Percentiles rank a stretch among this genome's conserved stretches.
Evolutionary conservation across 2,113 vertebrate genomes (phyloP).

Genomic region (Brachirus orientalis): DNA sequence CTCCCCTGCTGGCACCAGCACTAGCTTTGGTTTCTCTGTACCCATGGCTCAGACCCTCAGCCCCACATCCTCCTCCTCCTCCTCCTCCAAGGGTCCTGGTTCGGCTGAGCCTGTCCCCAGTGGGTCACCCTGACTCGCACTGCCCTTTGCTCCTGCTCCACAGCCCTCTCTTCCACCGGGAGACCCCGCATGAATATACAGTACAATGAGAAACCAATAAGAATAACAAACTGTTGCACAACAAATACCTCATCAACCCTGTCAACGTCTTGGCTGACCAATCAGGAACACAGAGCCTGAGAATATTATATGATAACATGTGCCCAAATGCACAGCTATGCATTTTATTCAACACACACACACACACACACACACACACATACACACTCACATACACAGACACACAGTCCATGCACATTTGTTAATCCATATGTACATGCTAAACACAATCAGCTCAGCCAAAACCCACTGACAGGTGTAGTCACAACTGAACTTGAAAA

Average conservation of each 20-base stretch:
- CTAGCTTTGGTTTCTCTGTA: slow-evolving; percentile 72
- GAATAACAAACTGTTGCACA: slow-evolving; percentile 82
- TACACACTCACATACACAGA: slow-evolving; percentile 32
- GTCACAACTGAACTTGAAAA: slow-evolving; percentile 83
- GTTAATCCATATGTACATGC: slow-evolving; percentile 67
- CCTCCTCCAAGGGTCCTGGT: slow-evolving; percentile 80
- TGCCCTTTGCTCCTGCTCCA: slow-evolving; percentile 24
- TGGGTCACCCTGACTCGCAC: slow-evolving; percentile 77
- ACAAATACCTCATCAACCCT: slow-evolving; percentile 84
- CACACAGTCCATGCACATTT: slow-evolving; percentile 31
- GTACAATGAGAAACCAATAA: slow-evolving; percentile 70
- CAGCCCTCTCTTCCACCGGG: slow-evolving; percentile 43
- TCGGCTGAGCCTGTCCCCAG: slow-evolving; percentile 77
- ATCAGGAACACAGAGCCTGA: slow-evolving; percentile 67
- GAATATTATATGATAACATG: slow-evolving; percentile 51
- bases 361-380: slow-evolving; percentile 33
- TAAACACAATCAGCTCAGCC: slow-evolving; percentile 84
- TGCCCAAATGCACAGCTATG: slow-evolving; percentile 68
- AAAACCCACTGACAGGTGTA: slow-evolving; percentile 80
- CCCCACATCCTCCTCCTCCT: slow-evolving; percentile 73
- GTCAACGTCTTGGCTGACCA: slow-evolving; percentile 78
- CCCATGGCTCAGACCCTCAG: slow-evolving; percentile 76
- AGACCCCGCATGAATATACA: slow-evolving; percentile 69
- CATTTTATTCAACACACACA: slow-evolving; percentile 49
- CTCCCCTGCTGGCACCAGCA: slow-evolving; percentile 70